Evolutionary conservation across 2,888 invertebrate genomes (phyloP), one percentile per base, ranked within the genome.

Genomic region (Cataglyphis altisquamis): DNA sequence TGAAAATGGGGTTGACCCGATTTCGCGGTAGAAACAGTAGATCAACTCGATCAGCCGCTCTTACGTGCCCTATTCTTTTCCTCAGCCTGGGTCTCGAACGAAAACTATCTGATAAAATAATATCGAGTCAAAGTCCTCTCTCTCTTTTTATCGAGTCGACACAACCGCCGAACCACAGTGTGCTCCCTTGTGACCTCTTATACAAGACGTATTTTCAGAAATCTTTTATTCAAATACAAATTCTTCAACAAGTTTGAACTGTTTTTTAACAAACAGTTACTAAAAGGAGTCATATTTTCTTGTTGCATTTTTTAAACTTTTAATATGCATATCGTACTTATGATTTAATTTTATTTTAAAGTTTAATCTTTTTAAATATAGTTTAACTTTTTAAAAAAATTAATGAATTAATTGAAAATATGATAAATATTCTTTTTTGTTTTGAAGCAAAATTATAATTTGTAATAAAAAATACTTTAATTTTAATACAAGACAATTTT

Each of bases 51-150:
- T 86, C 89, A 80, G 70, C 67, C 82, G 57, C 80, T 84, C 82
- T 83, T 82, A 82, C 60, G 77, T 81, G 72, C 57, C 62, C 75
- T 60, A 82, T 84, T 80, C 73, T 72, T 82, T 86, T 72, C 45
- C 70, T 67, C 64, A 52, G 62, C 66, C 60, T 52, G 52, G 45
- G 48, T 64, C 82, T 68, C 72, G 10, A 67, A 60, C 77, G 84
- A 86, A 82, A 86, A 81, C 85, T 86, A 82, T 64, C 83, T 87
- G 85, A 88, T 84, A 83, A 86, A 88, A 84, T 82, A 86, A 89
- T 86, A 89, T 89, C 83, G 74, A 83, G 82, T 66, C 77, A 67
- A 77, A 82, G 73, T 82, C 81, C 25, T 80, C 72, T 68, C 39
- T 74, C 48, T 41, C 78, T 80, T 80, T 80, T 70, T 80, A 60